These are phyloP conservation scores for Erythrocercus mccallii DNA, from an alignment of 2,113 vertebrate genomes.

Conservation along the genomic window DNA sequence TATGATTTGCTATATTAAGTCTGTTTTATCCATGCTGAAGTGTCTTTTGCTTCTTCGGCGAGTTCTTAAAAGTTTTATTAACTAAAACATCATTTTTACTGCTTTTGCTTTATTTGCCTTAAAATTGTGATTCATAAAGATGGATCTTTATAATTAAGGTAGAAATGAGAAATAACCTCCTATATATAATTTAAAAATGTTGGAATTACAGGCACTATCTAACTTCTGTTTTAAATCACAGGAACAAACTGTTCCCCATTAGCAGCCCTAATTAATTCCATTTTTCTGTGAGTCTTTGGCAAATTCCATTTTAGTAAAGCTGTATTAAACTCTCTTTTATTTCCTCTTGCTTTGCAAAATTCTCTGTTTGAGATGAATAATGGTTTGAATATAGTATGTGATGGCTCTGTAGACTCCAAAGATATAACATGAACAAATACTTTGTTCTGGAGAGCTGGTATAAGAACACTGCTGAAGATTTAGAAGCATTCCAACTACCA, in stretches of 20 bases:
- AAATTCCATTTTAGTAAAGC: slow-evolving; percentile 74
- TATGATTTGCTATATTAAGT: not conserved
- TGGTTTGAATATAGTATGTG: not conserved
- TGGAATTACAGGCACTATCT: slow-evolving; percentile 65
- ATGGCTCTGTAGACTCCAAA: not conserved
- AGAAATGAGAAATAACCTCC: slow-evolving; percentile 63
- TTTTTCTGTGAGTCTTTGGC: slow-evolving; percentile 74
- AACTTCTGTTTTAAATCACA: slow-evolving; percentile 68
- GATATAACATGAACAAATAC: not conserved
- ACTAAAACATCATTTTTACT: not conserved
- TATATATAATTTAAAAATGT: slow-evolving; percentile 71
- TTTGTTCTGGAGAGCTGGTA: not conserved
- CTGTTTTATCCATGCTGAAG: not conserved
- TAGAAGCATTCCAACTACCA: not conserved
- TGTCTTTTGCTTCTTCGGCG: not conserved
- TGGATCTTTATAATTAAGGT: slow-evolving; percentile 70
- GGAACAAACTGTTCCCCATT: slow-evolving; percentile 71
- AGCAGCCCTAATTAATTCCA: slow-evolving; percentile 78
- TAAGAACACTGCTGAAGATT: not conserved
- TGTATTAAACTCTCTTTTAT: slow-evolving; percentile 62
- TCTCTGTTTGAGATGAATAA: slow-evolving; percentile 38
- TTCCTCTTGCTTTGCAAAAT: slow-evolving; percentile 58
- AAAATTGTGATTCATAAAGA: slow-evolving; percentile 53
- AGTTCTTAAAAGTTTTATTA: slow-evolving; percentile 11
- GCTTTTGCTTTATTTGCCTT: slow-evolving; percentile 53